phyloP scores from a whole-genome alignment of 2,113 vertebrate species.

The Eretmochelys imbricata region DNA sequence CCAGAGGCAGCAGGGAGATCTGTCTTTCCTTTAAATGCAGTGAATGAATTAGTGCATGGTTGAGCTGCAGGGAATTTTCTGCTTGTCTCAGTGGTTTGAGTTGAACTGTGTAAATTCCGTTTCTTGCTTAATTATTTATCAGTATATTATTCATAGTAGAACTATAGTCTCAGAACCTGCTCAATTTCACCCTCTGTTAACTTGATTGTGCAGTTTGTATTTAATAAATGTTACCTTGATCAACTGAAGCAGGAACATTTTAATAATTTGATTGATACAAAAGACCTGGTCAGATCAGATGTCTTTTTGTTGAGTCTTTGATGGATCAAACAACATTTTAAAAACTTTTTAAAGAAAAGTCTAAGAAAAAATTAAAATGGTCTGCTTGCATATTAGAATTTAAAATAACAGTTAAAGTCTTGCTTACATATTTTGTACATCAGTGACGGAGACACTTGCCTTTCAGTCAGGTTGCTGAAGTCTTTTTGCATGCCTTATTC shows the following conservation, averaged over 20 bases:
- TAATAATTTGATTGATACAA: fast-evolving
- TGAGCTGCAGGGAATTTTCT: background rate
- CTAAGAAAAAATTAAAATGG: background rate
- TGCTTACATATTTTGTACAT: background rate
- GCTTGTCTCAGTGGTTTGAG: background rate
- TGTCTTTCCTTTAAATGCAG: background rate
- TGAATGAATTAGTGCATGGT: background rate
- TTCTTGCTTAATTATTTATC: background rate
- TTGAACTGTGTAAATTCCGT: background rate
- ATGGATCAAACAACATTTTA: background rate
- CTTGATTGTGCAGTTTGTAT: fast-evolving
- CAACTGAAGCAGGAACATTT: background rate
- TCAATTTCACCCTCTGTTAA: background rate
- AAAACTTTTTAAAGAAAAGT: background rate
- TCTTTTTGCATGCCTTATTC: background rate
- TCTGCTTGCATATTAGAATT: background rate
- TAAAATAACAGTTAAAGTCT: background rate
- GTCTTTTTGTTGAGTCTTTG: fast-evolving
- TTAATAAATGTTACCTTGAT: background rate
- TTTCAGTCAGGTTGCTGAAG: background rate
- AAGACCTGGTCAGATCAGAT: fast-evolving
- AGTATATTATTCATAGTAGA: background rate
- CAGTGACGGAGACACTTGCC: background rate
- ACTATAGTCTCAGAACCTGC: fast-evolving
- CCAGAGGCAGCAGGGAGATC: slow-evolving; percentile 36